Conservation (phyloP, 2,888 invertebrate species). For the Hermodice carunculata region DNA sequence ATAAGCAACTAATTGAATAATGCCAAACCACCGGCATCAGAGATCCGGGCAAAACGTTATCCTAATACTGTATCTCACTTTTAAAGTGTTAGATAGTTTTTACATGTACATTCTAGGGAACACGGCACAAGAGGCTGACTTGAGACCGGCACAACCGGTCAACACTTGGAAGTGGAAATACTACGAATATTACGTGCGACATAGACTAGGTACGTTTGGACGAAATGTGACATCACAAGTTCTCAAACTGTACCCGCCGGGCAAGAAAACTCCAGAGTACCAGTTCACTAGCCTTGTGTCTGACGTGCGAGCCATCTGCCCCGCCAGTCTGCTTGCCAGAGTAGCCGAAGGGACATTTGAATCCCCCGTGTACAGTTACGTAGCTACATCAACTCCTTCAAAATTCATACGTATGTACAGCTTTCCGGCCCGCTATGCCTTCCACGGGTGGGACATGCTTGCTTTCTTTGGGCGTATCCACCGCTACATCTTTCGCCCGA, state of each 20-base stretch:
- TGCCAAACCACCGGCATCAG: no score
- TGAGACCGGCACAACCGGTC: constrained; percentile 48
- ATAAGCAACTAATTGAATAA: no score
- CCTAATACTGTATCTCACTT: no score
- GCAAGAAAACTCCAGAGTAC: constrained; percentile 42
- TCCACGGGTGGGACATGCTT: constrained; percentile 25
- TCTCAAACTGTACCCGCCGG: constrained; percentile 38
- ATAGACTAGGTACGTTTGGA: constrained; percentile 52
- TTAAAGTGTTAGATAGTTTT: no score
- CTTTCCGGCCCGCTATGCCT: constrained; percentile 18
- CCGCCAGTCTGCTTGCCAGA: constrained; percentile 40
- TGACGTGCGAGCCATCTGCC: constrained; percentile 57
- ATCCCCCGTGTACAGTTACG: constrained; percentile 31
- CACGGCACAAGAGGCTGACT: constrained; percentile 56
- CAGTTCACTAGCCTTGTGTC: constrained; percentile 58
- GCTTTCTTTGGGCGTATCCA: constrained; percentile 27
- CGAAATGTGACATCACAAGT: constrained; percentile 39
- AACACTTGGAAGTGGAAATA: constrained; percentile 51
- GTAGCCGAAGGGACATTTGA: constrained; percentile 1
- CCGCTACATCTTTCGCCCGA: background rate
- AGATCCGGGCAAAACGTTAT: no score
- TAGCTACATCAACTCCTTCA: constrained; percentile 1
- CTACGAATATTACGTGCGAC: constrained; percentile 50
- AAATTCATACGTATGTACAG: background rate
- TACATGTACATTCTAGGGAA: constrained; percentile 50